Evolutionary conservation across 2,888 invertebrate species (phyloP), one percentile per base, ranked within the genome.

Genomic region (Lycocerus yunnanus): DNA sequence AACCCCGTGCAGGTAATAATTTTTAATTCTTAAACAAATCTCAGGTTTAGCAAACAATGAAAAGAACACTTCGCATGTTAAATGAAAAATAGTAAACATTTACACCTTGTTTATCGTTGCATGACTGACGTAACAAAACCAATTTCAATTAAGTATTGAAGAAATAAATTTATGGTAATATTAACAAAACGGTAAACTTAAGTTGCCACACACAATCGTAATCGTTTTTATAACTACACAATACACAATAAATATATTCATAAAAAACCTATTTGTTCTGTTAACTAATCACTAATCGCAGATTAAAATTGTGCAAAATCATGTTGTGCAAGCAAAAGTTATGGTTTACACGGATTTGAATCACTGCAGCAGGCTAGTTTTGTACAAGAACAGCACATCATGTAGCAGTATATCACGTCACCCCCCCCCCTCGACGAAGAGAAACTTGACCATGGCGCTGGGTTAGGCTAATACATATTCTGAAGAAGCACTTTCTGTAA

Each of bases 131-230:
- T 18, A 20, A 20, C 61, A 18, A 63, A 63, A 63, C 61, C 20
- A 11, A 18, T 63, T 63, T 20, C 18, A 20, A 63, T 63, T 63
- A 20, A n/a, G 10, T 24, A 24, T 43, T 6, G 43, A 43, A 43
- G 43, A n/a, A 63, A 63, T 63, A 20, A 63, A 63, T 18, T 63
- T 63, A 63, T 63, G 61, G 16, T 63, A 63, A 63, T 63, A 20
- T 18, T 15, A 18, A 18, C 16, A n/a, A 63, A 63, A 18, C 61
- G 61, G 61, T 63, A 63, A 63, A 63, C 61, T 63, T n/a, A 18
- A 63, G 16, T 63, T 63, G 16, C 43, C 43, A 43, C 43, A 43
- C n/a, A 43, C 43, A 43, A 43, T 43, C 43, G 43, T 43, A 43
- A 43, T n/a, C n/a, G n/a, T 43, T 43, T 43, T 43, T n/a, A 43